These are phyloP conservation scores for Hylaeus anthracinus DNA, from an alignment of 1,140 invertebrate species.

Conservation along the genomic window DNA sequence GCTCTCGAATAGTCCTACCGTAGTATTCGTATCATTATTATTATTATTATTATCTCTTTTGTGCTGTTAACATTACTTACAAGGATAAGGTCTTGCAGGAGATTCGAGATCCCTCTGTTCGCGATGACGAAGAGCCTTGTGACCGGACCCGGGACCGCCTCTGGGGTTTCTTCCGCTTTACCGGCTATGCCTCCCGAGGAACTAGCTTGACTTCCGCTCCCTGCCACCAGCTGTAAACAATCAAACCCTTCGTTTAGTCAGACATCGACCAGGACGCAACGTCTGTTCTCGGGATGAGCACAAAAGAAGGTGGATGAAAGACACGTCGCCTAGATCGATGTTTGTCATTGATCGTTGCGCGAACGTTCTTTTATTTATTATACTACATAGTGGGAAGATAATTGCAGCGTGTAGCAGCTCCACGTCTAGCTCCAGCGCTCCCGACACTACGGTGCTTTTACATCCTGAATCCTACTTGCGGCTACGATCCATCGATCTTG, in stretches of 20 bases:
- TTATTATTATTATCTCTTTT: too few species aligned
- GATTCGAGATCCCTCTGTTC: conserved; percentile 90
- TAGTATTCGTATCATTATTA: too few species aligned
- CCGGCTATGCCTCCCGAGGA: conserved; percentile 82
- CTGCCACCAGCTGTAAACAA: conserved; percentile 86
- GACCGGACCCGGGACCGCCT: conserved; percentile 91
- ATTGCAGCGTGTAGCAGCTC: conserved; percentile 72
- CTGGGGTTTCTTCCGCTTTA: conserved; percentile 83
- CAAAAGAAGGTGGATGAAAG: conserved; percentile 10
- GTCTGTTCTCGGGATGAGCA: background rate
- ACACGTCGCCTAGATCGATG: conserved; percentile 12
- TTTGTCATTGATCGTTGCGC: conserved; percentile 23
- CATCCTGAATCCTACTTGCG: conserved; percentile 62
- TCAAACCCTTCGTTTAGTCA: conserved; percentile 26
- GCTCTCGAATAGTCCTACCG: too few species aligned
- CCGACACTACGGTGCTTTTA: conserved; percentile 78
- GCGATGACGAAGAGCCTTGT: conserved; percentile 92
- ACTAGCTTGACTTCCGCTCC: conserved; percentile 84
- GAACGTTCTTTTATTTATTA: conserved; percentile 22
- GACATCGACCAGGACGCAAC: background rate
- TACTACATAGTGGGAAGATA: conserved; percentile 50
- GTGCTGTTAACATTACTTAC: conserved; percentile 77
- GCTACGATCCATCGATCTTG: conserved; percentile 68
- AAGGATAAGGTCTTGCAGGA: conserved; percentile 92
- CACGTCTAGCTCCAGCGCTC: conserved; percentile 79